Conservation (phyloP, 1,140 invertebrate genomes). For the Caerostris darwini region DNA sequence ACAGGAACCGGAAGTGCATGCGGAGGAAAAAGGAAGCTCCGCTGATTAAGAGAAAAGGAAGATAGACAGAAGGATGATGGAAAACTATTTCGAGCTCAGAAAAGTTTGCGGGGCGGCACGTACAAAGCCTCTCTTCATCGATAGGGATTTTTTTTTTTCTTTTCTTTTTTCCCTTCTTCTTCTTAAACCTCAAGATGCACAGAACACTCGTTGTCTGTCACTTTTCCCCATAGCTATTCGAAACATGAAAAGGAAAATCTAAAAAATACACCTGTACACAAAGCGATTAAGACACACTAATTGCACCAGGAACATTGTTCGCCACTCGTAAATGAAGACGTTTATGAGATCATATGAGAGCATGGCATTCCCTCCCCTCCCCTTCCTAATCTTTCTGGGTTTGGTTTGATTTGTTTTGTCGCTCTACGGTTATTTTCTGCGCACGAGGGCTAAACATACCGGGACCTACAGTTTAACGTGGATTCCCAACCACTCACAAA, state of each 20-base stretch:
- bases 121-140: conserved; percentile 35
- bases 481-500: too few relatives aligned
- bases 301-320: neutral
- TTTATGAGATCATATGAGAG: too few relatives aligned
- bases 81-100: conserved; percentile 41
- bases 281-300: neutral
- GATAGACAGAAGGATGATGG: neutral
- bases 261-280: neutral
- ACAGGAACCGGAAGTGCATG: conserved; percentile 58
- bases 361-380: too few relatives aligned
- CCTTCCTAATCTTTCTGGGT: too few relatives aligned
- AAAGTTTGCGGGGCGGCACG: neutral
- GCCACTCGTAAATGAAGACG: too few relatives aligned
- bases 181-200: neutral
- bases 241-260: neutral
- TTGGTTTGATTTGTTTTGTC: too few relatives aligned
- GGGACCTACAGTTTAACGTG: too few relatives aligned
- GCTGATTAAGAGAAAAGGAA: conserved; percentile 26
- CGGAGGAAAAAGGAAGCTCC: conserved; percentile 43
- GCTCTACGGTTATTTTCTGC: too few relatives aligned
- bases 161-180: neutral
- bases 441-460: too few relatives aligned
- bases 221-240: neutral
- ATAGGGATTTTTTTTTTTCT: neutral
- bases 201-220: conserved; percentile 1